These are phyloP conservation scores for Ectemnius continuus DNA, from an alignment of 2,888 invertebrate genomes.

Conservation along the genomic window DNA sequence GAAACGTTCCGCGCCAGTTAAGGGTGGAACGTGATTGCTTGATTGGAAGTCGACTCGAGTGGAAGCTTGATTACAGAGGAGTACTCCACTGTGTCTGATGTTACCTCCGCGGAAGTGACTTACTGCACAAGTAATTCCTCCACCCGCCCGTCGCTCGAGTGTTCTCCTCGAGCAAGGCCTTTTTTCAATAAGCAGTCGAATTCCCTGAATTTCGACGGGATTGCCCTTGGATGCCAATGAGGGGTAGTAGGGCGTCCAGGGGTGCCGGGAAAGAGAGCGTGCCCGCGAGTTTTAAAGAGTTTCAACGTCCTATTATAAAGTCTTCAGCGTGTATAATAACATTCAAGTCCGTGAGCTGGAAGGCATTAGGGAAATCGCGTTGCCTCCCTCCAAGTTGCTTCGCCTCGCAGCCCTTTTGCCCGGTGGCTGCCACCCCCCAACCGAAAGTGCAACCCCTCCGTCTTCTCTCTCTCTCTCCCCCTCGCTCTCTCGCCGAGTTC, in stretches of 20 bases:
- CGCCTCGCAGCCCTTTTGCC: constrained; percentile 39
- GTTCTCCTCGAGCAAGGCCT: background rate
- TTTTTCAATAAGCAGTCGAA: background rate
- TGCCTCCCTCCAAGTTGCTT: constrained; percentile 35
- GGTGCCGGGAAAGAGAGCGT: constrained; percentile 35
- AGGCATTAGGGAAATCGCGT: constrained; percentile 77
- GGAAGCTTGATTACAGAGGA: constrained; percentile 7
- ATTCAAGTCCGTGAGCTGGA: constrained; percentile 74
- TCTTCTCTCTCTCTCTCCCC: background rate
- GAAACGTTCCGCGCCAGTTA: constrained; percentile 14
- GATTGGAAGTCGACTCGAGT: background rate
- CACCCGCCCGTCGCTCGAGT: no score
- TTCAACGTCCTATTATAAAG: constrained; percentile 76
- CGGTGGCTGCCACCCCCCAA: constrained; percentile 35
- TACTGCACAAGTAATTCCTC: no score
- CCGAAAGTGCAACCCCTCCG: background rate
- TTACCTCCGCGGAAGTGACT: background rate
- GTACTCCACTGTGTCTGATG: no score
- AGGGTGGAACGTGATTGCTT: background rate
- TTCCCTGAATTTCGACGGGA: constrained; percentile 12
- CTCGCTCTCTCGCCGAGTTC: background rate
- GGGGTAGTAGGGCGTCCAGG: constrained; percentile 21
- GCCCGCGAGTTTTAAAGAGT: constrained; percentile 74
- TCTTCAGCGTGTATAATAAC: constrained; percentile 77
- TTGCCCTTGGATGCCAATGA: constrained; percentile 2